Conservation (phyloP, 2,797 vertebrate species). For the Ciconia nigra region DNA sequence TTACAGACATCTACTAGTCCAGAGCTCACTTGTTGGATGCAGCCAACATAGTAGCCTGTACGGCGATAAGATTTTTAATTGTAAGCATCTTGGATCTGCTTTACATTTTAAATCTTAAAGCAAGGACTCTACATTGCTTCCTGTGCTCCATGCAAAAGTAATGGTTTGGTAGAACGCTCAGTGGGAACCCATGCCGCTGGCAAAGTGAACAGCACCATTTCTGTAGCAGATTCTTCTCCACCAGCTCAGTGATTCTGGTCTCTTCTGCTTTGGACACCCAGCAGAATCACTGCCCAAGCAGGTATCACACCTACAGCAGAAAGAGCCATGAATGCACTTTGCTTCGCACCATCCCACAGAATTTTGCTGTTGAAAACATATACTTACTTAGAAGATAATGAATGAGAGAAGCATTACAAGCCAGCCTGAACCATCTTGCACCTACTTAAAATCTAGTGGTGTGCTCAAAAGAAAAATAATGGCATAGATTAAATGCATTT, state of each 20-base stretch:
- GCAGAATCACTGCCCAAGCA: not conserved
- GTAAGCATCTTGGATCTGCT: not conserved
- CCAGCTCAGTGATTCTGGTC: not conserved
- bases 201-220: not conserved
- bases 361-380: not conserved
- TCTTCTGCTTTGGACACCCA: not conserved
- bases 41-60: not conserved
- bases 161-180: rapidly evolving
- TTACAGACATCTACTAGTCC: not conserved
- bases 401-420: not conserved
- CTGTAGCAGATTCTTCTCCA: not conserved
- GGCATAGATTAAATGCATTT: not conserved
- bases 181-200: not conserved
- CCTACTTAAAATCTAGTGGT: not conserved
- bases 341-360: not conserved
- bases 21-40: not conserved
- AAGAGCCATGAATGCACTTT: not conserved
- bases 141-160: not conserved
- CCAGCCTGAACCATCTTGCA: not conserved
- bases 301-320: not conserved
- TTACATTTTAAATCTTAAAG: not conserved
- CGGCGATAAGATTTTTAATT: not conserved
- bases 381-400: not conserved
- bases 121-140: not conserved
- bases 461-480: not conserved